Conservation (phyloP, 2,797 vertebrate species). For the Notolabrus celidotus region DNA sequence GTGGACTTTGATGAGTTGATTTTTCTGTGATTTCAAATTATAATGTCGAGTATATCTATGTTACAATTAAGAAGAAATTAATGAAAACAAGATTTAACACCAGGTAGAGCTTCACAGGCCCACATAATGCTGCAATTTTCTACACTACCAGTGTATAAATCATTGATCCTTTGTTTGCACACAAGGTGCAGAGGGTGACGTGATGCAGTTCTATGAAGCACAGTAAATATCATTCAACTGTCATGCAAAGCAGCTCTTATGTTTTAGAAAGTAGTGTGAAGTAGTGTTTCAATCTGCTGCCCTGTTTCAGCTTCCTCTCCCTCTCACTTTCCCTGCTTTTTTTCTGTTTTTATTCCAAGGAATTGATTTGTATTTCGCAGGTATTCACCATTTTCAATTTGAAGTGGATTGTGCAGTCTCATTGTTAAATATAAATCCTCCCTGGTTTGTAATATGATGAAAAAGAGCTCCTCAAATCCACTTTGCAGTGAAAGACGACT, state of each 20-base stretch:
- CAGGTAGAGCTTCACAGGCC: neutral
- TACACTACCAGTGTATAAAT: conserved; percentile 17
- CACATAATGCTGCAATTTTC: conserved; percentile 1
- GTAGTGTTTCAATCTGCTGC: conserved; percentile 87
- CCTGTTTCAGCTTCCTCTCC: neutral
- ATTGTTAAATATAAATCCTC: conserved; percentile 66
- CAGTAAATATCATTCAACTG: conserved; percentile 85
- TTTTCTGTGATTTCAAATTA: neutral
- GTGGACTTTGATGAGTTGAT: neutral
- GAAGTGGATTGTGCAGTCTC: conserved; percentile 75
- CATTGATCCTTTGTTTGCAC: conserved; percentile 13
- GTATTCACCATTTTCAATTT: conserved; percentile 87
- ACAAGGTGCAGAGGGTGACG: conserved; percentile 12
- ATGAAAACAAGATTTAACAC: conserved; percentile 2
- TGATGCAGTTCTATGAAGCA: conserved; percentile 53
- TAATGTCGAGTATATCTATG: too few species aligned
- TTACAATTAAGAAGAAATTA: neutral
- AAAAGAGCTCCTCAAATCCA: conserved; percentile 51
- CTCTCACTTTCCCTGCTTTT: conserved; percentile 61
- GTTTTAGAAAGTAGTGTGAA: conserved; percentile 82
- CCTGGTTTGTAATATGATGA: conserved; percentile 53
- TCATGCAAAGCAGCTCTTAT: conserved; percentile 82
- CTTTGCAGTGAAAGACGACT: conserved; percentile 62
- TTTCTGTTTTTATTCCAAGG: conserved; percentile 68
- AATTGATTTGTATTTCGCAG: conserved; percentile 85